phyloP scores from a whole-genome alignment of 2,888 invertebrate genomes.

The Quadriops clusia region DNA sequence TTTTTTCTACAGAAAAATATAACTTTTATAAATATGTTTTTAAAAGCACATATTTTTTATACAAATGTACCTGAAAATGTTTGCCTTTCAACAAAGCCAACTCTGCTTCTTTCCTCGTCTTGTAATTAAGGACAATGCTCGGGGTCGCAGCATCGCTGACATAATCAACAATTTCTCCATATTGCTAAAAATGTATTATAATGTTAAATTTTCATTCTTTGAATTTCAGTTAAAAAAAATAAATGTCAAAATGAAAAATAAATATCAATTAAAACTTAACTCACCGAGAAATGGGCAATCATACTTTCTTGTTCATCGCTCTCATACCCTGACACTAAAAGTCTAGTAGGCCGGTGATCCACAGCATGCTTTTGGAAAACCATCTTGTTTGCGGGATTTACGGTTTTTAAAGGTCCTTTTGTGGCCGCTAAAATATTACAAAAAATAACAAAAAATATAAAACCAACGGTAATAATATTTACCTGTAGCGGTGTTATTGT shows the following conservation, averaged over 20 bases:
- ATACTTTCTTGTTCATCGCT: conserved; percentile 71
- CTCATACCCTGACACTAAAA: conserved; percentile 80
- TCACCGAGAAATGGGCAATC: conserved; percentile 73
- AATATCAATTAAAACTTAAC: conserved; percentile 19
- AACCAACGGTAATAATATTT: conserved; percentile 1
- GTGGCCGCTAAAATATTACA: conserved; percentile 16
- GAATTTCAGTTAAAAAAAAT: no score
- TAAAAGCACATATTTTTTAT: not conserved
- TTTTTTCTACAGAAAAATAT: not conserved
- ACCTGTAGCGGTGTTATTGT: no score
- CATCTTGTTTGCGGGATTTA: conserved; percentile 25
- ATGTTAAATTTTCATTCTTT: no score
- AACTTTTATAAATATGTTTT: not conserved
- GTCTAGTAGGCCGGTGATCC: conserved; percentile 76
- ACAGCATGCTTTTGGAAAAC: conserved; percentile 45
- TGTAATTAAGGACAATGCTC: conserved; percentile 63
- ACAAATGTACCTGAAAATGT: conserved; percentile 51
- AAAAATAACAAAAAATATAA: conserved; percentile 7
- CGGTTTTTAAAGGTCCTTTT: conserved; percentile 20
- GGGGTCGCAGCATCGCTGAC: conserved; percentile 61
- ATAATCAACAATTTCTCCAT: conserved; percentile 77
- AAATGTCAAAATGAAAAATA: no score
- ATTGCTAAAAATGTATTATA: no score
- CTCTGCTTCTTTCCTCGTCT: conserved; percentile 68
- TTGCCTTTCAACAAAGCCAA: conserved; percentile 63